phyloP scores from a whole-genome alignment of 2,113 vertebrate genomes.

The Speoplatyrhinus poulsoni region DNA sequence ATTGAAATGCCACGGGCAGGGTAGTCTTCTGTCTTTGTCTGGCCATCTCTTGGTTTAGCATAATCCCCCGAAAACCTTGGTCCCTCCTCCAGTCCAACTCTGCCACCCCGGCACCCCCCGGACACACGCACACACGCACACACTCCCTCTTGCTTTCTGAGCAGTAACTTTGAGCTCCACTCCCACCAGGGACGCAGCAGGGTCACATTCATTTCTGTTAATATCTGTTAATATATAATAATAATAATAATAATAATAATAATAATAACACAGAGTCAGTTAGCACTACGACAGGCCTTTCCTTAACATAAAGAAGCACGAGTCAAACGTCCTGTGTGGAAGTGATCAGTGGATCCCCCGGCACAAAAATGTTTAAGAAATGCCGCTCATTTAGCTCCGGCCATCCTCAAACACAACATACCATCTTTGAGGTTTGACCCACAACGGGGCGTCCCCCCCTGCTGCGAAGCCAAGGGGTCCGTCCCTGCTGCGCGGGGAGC shows the following conservation, averaged over 20 bases:
- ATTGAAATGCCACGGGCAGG: constrained; percentile 68
- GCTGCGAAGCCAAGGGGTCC: constrained; percentile 53
- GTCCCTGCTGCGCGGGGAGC: constrained; percentile 51
- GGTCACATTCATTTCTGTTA: constrained; percentile 5
- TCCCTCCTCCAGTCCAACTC: constrained; percentile 47
- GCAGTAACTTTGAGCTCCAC: constrained; percentile 10
- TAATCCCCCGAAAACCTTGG: constrained; percentile 72
- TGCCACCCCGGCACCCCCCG: too few species aligned
- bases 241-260: too few species aligned
- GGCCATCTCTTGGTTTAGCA: constrained; percentile 75
- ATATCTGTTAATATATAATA: too few species aligned
- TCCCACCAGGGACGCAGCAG: constrained; percentile 1
- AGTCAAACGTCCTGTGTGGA: too few species aligned
- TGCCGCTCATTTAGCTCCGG: too few species aligned
- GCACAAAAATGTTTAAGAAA: too few species aligned
- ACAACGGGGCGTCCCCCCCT: constrained; percentile 63
- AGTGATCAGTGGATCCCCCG: too few species aligned
- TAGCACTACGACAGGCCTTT: too few species aligned
- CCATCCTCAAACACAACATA: too few species aligned
- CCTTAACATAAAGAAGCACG: too few species aligned
- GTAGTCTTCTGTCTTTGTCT: constrained; percentile 73
- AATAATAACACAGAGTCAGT: too few species aligned
- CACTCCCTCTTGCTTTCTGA: constrained; percentile 19
- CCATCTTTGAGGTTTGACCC: constrained; percentile 57
- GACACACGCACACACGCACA: constrained; percentile 34